phyloP scores from a whole-genome alignment of 1,140 invertebrate genomes.

The Pollicipes pollicipes region DNA sequence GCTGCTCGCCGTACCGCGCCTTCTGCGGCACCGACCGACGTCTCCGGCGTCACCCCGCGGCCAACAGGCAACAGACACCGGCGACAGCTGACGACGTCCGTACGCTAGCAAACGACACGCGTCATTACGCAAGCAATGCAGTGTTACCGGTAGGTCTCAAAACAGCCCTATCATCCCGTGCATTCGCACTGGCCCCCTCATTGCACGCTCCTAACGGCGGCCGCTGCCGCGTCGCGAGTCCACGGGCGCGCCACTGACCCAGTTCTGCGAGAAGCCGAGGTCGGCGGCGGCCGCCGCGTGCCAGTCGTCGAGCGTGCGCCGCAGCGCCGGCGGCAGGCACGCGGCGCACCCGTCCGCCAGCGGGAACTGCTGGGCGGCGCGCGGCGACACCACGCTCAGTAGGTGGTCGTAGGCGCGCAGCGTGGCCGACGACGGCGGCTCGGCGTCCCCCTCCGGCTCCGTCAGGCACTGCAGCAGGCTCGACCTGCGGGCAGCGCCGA shows the following conservation, averaged over 20 bases:
- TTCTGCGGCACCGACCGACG: too few relatives aligned
- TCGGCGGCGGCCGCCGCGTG: conserved; percentile 33
- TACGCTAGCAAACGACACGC: too few relatives aligned
- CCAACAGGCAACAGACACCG: not conserved
- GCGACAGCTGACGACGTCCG: conserved; percentile 11
- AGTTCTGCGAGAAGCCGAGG: conserved; percentile 29
- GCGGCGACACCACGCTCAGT: not conserved
- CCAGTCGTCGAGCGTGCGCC: conserved; percentile 44
- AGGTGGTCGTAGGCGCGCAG: not conserved
- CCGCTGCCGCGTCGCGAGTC: too few relatives aligned
- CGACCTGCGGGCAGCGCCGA: not conserved
- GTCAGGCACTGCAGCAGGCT: not conserved
- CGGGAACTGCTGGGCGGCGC: not conserved
- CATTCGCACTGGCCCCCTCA: too few relatives aligned
- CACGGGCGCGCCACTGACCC: too few relatives aligned
- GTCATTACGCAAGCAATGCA: too few relatives aligned
- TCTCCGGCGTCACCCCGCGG: too few relatives aligned
- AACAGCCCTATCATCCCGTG: too few relatives aligned
- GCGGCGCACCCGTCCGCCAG: conserved; percentile 21
- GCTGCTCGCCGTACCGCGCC: conserved; percentile 48
- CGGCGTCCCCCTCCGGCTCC: not conserved
- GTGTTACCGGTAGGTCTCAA: too few relatives aligned
- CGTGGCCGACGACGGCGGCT: not conserved
- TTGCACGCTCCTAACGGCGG: too few relatives aligned
- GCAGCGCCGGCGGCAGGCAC: conserved; percentile 37